Evolutionary conservation across 2,797 vertebrate species (phyloP).

Genomic region (Lepus oiostolus): DNA sequence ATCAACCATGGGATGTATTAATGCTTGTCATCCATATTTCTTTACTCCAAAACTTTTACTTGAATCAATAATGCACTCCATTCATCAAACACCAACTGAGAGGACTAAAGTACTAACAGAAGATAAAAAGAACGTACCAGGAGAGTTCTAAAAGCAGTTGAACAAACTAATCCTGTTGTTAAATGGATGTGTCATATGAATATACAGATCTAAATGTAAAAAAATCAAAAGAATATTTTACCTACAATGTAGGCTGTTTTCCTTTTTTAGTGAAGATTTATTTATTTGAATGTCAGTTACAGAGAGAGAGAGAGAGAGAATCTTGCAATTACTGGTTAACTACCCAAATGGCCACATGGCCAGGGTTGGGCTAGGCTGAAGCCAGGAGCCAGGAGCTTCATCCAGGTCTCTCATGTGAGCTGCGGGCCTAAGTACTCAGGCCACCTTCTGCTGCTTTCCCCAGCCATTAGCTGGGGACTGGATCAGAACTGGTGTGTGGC

Average conservation of each 20-base stretch:
- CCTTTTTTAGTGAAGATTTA: too few species aligned
- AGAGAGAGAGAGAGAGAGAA: too few species aligned
- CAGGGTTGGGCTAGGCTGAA: too few species aligned
- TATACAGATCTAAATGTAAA: not conserved
- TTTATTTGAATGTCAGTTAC: too few species aligned
- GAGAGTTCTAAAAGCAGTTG: not conserved
- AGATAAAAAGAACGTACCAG: not conserved
- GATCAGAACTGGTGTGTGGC: too few species aligned
- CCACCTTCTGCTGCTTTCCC: too few species aligned
- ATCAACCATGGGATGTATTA: slow-evolving; percentile 12
- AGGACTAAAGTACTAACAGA: not conserved
- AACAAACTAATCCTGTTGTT: slow-evolving; percentile 15
- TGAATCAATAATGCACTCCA: slow-evolving; percentile 33
- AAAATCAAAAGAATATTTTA: slow-evolving; percentile 54
- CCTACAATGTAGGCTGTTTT: not conserved
- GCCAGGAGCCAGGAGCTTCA: too few species aligned
- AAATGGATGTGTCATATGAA: not conserved
- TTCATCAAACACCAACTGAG: slow-evolving; percentile 35
- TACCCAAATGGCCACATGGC: too few species aligned
- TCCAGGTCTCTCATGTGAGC: too few species aligned
- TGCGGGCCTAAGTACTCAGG: too few species aligned
- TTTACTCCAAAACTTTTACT: slow-evolving; percentile 34
- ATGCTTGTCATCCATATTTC: not conserved
- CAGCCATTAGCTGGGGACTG: too few species aligned
- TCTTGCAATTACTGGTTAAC: too few species aligned